Evolutionary conservation across 2,797 vertebrate species (phyloP), one percentile per base, ranked within the genome.

Genomic region (Hemibagrus guttatus): DNA sequence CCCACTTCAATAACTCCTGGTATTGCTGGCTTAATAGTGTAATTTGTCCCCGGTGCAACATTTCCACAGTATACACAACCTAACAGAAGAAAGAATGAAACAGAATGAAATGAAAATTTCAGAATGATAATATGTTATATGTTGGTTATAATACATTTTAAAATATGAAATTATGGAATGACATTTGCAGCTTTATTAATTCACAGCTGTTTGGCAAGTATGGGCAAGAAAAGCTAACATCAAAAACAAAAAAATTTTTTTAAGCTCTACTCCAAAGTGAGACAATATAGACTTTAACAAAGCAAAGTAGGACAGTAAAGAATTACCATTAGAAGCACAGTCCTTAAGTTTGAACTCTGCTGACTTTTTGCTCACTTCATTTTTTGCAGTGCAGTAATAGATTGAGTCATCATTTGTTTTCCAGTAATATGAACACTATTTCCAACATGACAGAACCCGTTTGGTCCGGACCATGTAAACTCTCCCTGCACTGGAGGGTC

Each of bases 301-400:
- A 8, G 7, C 21, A 23, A 26, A 3, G 26, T 26, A 17, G 4
- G 1, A 8, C 28, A 28, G 9, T 21, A 46, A 58, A 52, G 28
- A 23, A 39, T 75, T 75, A 75, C 83, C 83, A 13, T 14, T 0
- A 0, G 0, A 0, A 49, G 8, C 9, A 39, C 69, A 84, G 1
- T 6, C 0, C 1, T 21, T 2, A 26, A 75, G 16, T 0, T 1
- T 9, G 1, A 49, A 63, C 4, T 84, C 82, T 83, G 31, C 0
- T 7, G 19, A 1, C 1, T 0, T 1, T 17, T 6, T 0, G 69
- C 35, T 75, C 31, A 61, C 56, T 31, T 21, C 0, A 84, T 84
- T 84, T 49, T 16, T 16, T 35, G 71, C 83, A 76, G 39, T 49
- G 71, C 83, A 84, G 71, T 1, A 84, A 75, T 74, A 84, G 21